Evolutionary conservation across 2,888 invertebrate genomes (phyloP).

Genomic region (Mythimna impura): DNA sequence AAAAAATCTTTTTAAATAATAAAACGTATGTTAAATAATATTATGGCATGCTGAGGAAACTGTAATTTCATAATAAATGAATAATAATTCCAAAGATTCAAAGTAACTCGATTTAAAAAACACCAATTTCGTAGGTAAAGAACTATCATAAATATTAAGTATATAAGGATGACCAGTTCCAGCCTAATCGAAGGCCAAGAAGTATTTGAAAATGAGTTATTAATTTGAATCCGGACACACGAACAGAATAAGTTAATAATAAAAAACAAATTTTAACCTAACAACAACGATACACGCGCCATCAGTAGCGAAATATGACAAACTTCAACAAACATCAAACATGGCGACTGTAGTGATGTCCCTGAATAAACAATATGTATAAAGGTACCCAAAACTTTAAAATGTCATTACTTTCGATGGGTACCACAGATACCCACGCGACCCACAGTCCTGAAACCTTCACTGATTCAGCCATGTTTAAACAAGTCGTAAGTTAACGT

Average conservation of each 20-base stretch:
- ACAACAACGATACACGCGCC: slow-evolving; percentile 14
- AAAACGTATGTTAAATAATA: no score
- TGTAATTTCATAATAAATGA: no score
- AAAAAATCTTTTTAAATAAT: no score
- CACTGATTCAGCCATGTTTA: slow-evolving; percentile 77
- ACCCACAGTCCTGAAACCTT: slow-evolving; percentile 60
- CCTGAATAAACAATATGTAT: slow-evolving; percentile 53
- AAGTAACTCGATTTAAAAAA: no score
- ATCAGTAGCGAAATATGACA: slow-evolving; percentile 46
- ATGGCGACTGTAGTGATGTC: slow-evolving; percentile 38
- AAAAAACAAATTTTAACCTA: slow-evolving; percentile 28
- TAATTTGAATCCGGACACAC: no score
- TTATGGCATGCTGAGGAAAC: no score
- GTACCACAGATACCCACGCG: slow-evolving; percentile 30
- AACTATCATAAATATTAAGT: no score
- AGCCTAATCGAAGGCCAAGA: no score
- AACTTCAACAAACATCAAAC: slow-evolving; percentile 57
- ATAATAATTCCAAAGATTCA: no score
- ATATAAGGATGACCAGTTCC: no score
- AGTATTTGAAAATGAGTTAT: no score
- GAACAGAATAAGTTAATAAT: not conserved
- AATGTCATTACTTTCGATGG: slow-evolving; percentile 59
- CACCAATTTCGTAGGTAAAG: no score
- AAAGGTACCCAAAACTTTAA: slow-evolving; percentile 57
- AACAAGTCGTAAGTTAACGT: slow-evolving; percentile 80